Base-by-base conservation (phyloP, 2,113 vertebrate genomes). In the Limnothrissa miodon region DNA sequence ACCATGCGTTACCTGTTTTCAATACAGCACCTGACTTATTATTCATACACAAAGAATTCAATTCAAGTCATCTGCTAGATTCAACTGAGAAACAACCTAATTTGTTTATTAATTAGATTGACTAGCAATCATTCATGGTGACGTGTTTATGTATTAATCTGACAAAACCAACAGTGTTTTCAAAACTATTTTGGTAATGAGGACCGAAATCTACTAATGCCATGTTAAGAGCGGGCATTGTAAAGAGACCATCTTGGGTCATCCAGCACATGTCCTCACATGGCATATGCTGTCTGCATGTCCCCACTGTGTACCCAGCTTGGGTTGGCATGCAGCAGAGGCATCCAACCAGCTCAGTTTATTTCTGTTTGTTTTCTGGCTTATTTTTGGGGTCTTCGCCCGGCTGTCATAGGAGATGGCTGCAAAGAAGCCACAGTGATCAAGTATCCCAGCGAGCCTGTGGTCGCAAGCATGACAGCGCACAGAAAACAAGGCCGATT, bases 11-110 rank as follows among this genome's bases (percentile, higher is more conserved):
- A 6, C 42, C 42, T n/a, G n/a, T n/a, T n/a, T n/a, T 42, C 42
- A 4, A 42, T 6, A 42, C 42, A 42, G 6, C 2, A 42, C 2
- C 42, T 42, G 42, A n/a, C n/a, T n/a, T 42, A 42, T 4, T 4
- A 42, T 4, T 42, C 42, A 42, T 6, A 42, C 2, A 42, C 42
- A 42, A 42, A 42, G 42, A 4, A 42, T 42, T 42, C 42, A 42
- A 42, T 42, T 42, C 42, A 42, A 42, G 42, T 42, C 42, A 2
- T 85, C 89, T 85, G 10, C 85, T 92, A 88, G 87, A 33, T 2
- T 78, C 87, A 70, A 4, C 13, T 4, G 86, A 93, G 91, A 93
- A 93, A 93, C 85, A 85, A 87, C 84, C 86, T 91, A 84, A 91
- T 88, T 90, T 90, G 59, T 81, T 89, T 87, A 74, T 85, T 91